A percentile compares a stretch with the other conserved stretches of the same genome.
These are phyloP conservation scores for Perithous albicinctus DNA, from an alignment of 2,888 invertebrate genomes.

Conservation along the genomic window DNA sequence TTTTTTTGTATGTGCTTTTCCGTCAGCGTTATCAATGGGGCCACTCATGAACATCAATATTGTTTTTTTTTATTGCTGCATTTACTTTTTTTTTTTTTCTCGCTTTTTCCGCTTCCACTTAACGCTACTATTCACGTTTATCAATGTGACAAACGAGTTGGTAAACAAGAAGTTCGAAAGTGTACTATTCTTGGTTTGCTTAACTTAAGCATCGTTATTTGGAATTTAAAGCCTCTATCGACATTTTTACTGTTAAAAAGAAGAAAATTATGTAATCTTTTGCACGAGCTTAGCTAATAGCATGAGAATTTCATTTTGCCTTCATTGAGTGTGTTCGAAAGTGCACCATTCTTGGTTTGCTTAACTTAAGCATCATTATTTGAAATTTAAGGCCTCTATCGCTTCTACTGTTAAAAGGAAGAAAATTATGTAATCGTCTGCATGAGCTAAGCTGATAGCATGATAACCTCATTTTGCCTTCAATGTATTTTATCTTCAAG, in stretches of 20 bases:
- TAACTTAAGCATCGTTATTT: not conserved
- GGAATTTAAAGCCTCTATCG: not conserved
- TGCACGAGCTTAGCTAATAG: too few relatives aligned
- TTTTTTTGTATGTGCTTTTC: conserved; percentile 24
- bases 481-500: too few relatives aligned
- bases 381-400: not conserved
- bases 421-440: too few relatives aligned
- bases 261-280: too few relatives aligned
- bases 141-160: conserved; percentile 12
- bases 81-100: not conserved
- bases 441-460: too few relatives aligned
- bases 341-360: not conserved
- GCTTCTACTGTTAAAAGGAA: not conserved
- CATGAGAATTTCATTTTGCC: too few relatives aligned
- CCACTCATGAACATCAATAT: conserved; percentile 35
- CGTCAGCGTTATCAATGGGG: conserved; percentile 17
- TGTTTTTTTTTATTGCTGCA: too few relatives aligned
- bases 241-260: not conserved
- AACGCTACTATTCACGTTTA: conserved; percentile 16
- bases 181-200: not conserved
- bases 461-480: too few relatives aligned
- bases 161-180: conserved; percentile 15
- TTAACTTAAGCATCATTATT: not conserved
- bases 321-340: too few relatives aligned
- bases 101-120: conserved; percentile 26